Evolutionary conservation across 2,888 invertebrate genomes (phyloP).

Genomic region (Hartigia nigra): DNA sequence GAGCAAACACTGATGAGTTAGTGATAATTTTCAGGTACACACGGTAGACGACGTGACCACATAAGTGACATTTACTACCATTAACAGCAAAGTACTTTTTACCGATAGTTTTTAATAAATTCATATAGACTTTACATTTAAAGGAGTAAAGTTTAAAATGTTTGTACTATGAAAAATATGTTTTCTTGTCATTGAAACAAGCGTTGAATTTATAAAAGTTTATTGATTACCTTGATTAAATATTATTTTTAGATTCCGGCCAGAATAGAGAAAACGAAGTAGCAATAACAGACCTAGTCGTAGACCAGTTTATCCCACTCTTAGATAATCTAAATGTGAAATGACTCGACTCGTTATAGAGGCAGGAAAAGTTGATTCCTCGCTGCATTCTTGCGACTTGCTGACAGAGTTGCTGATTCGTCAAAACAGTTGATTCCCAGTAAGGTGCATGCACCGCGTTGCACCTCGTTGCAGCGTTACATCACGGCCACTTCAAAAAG

Average conservation of each 20-base stretch:
- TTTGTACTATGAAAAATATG: not conserved
- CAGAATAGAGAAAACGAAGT: slow-evolving; percentile 28
- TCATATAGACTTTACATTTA: not conserved
- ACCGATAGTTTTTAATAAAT: not conserved
- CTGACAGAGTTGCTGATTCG: slow-evolving; percentile 46
- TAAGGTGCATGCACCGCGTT: slow-evolving; percentile 25
- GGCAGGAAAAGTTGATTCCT: slow-evolving; percentile 23
- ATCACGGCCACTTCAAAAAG: not conserved
- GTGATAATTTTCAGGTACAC: not conserved
- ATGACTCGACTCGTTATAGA: slow-evolving; percentile 42
- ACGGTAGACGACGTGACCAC: not conserved
- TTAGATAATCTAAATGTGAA: slow-evolving; percentile 31
- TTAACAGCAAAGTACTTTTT: not conserved
- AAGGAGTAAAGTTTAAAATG: not conserved
- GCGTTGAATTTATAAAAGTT: not conserved
- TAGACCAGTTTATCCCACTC: slow-evolving; percentile 24
- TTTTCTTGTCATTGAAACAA: not conserved
- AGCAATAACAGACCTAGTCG: slow-evolving; percentile 7
- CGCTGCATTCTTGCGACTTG: slow-evolving; percentile 31
- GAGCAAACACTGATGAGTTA: not conserved
- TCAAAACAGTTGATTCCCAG: slow-evolving; percentile 45
- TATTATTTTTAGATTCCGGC: not conserved
- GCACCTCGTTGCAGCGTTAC: not conserved
- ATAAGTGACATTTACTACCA: not conserved
- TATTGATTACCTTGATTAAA: not conserved